A percentile compares a stretch with the other conserved stretches of the same genome.
These are phyloP conservation scores for Mesitornis unicolor DNA, from an alignment of 2,113 vertebrate genomes.

Conservation along the genomic window DNA sequence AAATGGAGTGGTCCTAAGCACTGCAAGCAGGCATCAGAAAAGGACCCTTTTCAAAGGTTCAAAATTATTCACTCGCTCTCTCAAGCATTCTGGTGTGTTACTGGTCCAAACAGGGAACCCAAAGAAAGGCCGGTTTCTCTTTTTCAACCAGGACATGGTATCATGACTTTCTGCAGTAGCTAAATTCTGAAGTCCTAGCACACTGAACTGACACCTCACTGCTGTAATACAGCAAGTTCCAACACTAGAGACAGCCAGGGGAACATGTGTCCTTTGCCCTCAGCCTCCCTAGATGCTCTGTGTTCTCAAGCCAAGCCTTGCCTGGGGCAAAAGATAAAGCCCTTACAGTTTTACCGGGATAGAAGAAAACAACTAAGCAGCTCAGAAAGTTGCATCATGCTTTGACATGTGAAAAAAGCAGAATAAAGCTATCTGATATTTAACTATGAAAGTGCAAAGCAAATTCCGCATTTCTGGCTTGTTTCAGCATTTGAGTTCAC, in stretches of 20 bases:
- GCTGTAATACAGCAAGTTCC: not conserved
- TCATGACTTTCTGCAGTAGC: not conserved
- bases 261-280: accelerated
- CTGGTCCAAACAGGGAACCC: not conserved
- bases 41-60: not conserved
- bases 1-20: not conserved
- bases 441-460: not conserved
- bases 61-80: not conserved
- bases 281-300: not conserved
- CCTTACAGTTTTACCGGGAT: not conserved
- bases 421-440: not conserved
- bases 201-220: not conserved
- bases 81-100: not conserved
- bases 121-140: not conserved
- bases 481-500: not conserved
- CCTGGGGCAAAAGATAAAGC: not conserved
- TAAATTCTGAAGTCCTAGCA: not conserved
- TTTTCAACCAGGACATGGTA: not conserved
- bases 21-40: not conserved
- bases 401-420: not conserved
- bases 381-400: not conserved
- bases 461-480: not conserved
- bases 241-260: not conserved
- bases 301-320: not conserved
- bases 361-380: not conserved